Evolutionary conservation across 1,140 invertebrate genomes (phyloP).

Genomic region (Asbolus verrucosus): DNA sequence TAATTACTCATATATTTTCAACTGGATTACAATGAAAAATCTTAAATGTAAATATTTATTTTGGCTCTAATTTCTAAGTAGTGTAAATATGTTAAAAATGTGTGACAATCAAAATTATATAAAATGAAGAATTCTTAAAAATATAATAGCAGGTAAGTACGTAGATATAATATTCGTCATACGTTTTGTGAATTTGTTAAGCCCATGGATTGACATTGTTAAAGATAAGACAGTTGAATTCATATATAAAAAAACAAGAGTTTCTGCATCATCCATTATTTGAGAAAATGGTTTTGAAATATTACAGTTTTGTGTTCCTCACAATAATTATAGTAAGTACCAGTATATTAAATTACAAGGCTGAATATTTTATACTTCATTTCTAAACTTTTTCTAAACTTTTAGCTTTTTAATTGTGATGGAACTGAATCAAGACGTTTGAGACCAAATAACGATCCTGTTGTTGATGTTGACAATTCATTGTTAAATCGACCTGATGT

Average conservation of each 20-base stretch:
- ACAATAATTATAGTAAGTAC: conserved; percentile 3
- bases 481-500: neutral
- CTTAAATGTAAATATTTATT: too few relatives aligned
- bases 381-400: neutral
- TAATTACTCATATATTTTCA: too few relatives aligned
- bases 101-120: neutral
- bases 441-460: neutral
- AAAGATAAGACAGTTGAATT: neutral
- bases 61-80: conserved; percentile 21
- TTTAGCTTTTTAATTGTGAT: neutral
- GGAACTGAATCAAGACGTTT: neutral
- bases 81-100: conserved; percentile 8
- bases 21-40: too few relatives aligned
- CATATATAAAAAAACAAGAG: neutral
- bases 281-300: conserved; percentile 8
- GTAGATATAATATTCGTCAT: neutral
- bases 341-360: neutral
- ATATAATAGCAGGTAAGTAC: conserved; percentile 11
- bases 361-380: too few relatives aligned
- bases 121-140: conserved; percentile 14
- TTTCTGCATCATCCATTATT: neutral
- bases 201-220: neutral
- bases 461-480: neutral
- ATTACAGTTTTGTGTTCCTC: neutral
- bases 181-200: conserved; percentile 11